Base-by-base conservation (phyloP, 2,113 vertebrate genomes). In the Pteropus alecto region DNA sequence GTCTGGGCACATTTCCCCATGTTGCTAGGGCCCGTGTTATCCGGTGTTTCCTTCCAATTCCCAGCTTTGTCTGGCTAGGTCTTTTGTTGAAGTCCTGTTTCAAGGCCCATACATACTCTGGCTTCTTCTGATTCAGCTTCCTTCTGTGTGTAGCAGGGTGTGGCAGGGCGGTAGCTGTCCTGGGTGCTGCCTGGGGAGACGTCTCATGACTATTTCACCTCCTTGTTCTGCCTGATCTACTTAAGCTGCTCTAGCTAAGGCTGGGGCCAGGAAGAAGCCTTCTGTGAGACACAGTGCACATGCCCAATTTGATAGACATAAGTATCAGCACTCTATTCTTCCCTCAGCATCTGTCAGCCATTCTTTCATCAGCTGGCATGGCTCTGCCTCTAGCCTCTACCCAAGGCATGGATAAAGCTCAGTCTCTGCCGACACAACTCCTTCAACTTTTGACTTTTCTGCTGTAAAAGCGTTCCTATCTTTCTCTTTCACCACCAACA, bases 361-460 rank as follows among this genome's bases (percentile, higher is more conserved):
- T 3, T 38, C 21, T 7, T 46, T 43, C 18, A 28, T 48, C 28
- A 28, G 58, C 41, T 15, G 9, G 1, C 26, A 2, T 0, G 38
- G 43, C 54, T 70, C 24, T 54, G 38, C 30, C 48, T 65, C 43
- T 7, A 10, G 58, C 46, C 71, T 77, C 60, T 43, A 46, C 6
- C 28, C 7, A n/a, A 24, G 3, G 61, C 33, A 0, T 2, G 19
- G 38, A 22, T 1, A 9, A 15, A 70, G 15, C 28, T 24, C n/a
- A 38, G 16, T 15, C 41, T 76, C 9, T 1, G 35, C 46, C 35
- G 48, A 67, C 22, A 3, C 4, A 13, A 38, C 4, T 0, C 2
- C 76, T 38, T 51, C 6, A 26, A 24, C 3, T 21, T 76, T 70
- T 28, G 16, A 5, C 7, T 14, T 24, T 26, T 93, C 85, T 78